Evolutionary conservation across 2,888 invertebrate species (phyloP), one percentile per base, ranked within the genome.

Genomic region (Nineta flava): DNA sequence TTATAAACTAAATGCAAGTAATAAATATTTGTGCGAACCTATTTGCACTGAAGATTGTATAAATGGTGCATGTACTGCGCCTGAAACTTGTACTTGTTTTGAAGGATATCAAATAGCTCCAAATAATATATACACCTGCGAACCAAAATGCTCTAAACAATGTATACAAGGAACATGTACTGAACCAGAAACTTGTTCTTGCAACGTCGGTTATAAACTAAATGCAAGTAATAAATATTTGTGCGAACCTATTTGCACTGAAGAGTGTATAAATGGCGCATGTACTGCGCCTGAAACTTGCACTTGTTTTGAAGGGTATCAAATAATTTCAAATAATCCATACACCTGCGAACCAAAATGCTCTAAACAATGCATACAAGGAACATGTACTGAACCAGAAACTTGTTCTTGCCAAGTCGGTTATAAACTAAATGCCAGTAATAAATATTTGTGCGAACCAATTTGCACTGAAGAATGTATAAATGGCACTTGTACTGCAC

Each of bases 311-410:
- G n/a, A 49, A 0, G 63, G 62, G 7, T 64, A 61, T 46, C 42
- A 46, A 26, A 47, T 47, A 35, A 46, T 44, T 31, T 10, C 32
- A 12, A 9, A 4, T 1, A 54, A 56, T n/a, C 44, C 46, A 2
- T 57, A 51, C 35, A 35, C 15, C 9, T 84, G 84, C 56, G 57
- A 72, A 1, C 81, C 84, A 0, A 64, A 65, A 19, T 84, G 84
- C 57, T 60, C 58, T 12, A 64, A 64, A 4, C 65, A 65, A 50
- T 79, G 78, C 47, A 71, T 71, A 4, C 57, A 65, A 50, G 78
- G 76, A 64, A 68, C 69, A 47, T 76, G 76, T 54, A 68, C 69
- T 42, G 67, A 69, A 1, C 73, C 74, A 1, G 75, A 80, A 56
- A 65, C 63, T 2, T 82, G 82, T 57, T 13, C 26, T 21, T 46